phyloP scores from a whole-genome alignment of 2,888 invertebrate genomes.

The Scaptomyza parva region DNA sequence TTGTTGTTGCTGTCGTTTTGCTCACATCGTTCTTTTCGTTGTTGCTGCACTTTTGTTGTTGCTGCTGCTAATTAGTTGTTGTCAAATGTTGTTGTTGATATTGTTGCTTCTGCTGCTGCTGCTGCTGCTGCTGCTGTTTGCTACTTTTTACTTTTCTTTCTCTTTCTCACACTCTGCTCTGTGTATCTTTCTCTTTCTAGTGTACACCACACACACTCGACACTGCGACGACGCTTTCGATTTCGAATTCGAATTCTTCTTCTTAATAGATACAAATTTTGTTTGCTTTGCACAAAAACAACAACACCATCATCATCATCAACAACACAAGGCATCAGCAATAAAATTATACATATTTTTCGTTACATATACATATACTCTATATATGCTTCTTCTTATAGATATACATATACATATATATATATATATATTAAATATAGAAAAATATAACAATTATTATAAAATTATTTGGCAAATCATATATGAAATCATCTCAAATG shows the following conservation, averaged over 20 bases:
- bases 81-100: slow-evolving; percentile 55
- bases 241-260: slow-evolving; percentile 21
- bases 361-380: slow-evolving; percentile 11
- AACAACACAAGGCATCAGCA: slow-evolving; percentile 79
- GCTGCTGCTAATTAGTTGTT: slow-evolving; percentile 49
- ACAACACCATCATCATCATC: slow-evolving; percentile 76
- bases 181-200: slow-evolving; percentile 16
- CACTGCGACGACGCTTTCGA: slow-evolving; percentile 31
- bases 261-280: slow-evolving; percentile 25
- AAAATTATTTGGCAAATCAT: slow-evolving; percentile 35
- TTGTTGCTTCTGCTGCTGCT: slow-evolving; percentile 33
- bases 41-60: slow-evolving; percentile 60
- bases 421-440: slow-evolving; percentile 6
- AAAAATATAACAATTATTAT: slow-evolving; percentile 13
- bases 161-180: slow-evolving; percentile 14
- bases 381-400: slow-evolving; percentile 5
- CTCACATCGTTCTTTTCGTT: slow-evolving; percentile 28
- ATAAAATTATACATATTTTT: slow-evolving; percentile 46
- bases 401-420: slow-evolving; percentile 17
- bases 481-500: slow-evolving; percentile 19
- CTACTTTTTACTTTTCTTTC: slow-evolving; percentile 23
- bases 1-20: slow-evolving; percentile 1
- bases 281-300: slow-evolving; percentile 69
- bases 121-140: slow-evolving; percentile 32
- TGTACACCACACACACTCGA: slow-evolving; percentile 14